Conservation (phyloP, 2,797 vertebrate genomes). For the Poeciliopsis turneri region DNA sequence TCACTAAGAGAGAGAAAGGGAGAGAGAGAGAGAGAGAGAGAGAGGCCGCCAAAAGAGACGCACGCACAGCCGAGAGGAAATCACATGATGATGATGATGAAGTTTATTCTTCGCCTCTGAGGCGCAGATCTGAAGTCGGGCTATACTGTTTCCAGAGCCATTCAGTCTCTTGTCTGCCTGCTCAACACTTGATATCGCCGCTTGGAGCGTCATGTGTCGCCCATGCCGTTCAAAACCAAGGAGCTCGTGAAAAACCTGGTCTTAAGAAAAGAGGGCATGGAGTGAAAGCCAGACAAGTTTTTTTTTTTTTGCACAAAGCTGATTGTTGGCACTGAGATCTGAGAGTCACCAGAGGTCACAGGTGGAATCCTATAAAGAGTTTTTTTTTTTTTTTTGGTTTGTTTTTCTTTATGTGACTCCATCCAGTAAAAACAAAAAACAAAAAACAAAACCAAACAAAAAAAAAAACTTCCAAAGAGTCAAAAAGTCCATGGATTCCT, state of each 20-base stretch:
- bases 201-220: conserved; percentile 3
- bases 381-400: not conserved
- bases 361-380: not conserved
- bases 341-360: not conserved
- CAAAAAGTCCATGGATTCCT: conserved; percentile 33
- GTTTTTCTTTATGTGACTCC: not conserved
- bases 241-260: not conserved
- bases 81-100: not conserved
- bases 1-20: not conserved
- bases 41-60: not conserved
- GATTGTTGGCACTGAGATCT: conserved; percentile 43
- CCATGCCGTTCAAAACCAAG: not conserved
- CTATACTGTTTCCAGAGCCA: conserved; percentile 7
- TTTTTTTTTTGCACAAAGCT: not conserved
- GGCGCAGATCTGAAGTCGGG: conserved; percentile 35
- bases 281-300: conserved; percentile 39
- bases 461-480: conserved; percentile 5
- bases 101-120: conserved; percentile 17
- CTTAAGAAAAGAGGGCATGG: conserved; percentile 21
- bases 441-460: no score
- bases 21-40: not conserved
- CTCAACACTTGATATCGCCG: not conserved
- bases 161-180: not conserved
- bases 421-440: not conserved
- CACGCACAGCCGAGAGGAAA: not conserved